Percentiles rank a stretch among this genome's conserved stretches.
Conservation (phyloP, 2,888 invertebrate genomes). For the Polylopha cassiicola region DNA sequence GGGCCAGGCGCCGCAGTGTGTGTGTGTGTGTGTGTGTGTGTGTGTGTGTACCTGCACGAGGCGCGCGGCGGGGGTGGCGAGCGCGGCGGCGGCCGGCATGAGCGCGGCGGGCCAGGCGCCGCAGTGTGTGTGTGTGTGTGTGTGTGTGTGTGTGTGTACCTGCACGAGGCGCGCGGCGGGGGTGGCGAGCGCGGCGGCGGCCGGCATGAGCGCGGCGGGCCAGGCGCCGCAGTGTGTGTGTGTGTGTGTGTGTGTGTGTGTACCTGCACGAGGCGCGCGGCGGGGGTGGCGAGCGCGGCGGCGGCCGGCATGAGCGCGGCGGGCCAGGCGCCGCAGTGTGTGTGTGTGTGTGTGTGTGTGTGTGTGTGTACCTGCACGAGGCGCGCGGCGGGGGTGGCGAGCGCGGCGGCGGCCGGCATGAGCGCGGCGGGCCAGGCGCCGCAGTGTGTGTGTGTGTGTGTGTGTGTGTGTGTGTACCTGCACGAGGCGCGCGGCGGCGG, state of each 20-base stretch:
- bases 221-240: too few relatives aligned
- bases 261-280: constrained; percentile 59
- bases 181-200: constrained; percentile 52
- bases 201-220: constrained; percentile 57
- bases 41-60: constrained; percentile 54
- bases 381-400: constrained; percentile 48
- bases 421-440: constrained; percentile 53
- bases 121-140: too few relatives aligned
- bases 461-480: constrained; percentile 42
- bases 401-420: constrained; percentile 60
- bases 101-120: constrained; percentile 53
- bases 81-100: constrained; percentile 60
- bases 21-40: too few relatives aligned
- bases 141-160: constrained; percentile 35
- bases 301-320: constrained; percentile 55
- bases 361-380: constrained; percentile 54
- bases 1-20: constrained; percentile 55
- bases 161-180: constrained; percentile 57
- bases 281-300: constrained; percentile 55
- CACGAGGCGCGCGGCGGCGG: constrained; percentile 52
- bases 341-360: too few relatives aligned
- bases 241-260: neutral
- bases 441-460: too few relatives aligned
- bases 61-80: constrained; percentile 48
- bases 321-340: constrained; percentile 55